Conservation (phyloP, 2,113 vertebrate genomes). For the Limnothrissa miodon region DNA sequence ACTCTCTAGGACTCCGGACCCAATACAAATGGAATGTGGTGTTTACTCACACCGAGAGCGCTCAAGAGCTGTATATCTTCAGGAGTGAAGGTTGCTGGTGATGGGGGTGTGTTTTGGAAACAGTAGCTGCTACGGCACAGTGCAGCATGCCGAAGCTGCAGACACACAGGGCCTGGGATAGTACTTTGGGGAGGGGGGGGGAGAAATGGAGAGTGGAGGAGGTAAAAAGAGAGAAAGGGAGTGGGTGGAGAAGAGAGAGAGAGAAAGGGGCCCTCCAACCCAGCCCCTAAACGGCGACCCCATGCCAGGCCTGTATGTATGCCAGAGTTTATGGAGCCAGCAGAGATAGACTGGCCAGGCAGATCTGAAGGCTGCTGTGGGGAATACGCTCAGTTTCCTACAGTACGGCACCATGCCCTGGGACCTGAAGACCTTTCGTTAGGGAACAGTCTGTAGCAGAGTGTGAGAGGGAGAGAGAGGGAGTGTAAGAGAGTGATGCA, state of each 20-base stretch:
- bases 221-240: too few relatives aligned
- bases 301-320: conserved; percentile 66
- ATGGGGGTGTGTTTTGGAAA: conserved; percentile 40
- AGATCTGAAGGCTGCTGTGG: conserved; percentile 58
- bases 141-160: conserved; percentile 38
- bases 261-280: neutral
- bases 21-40: conserved; percentile 49
- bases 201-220: neutral
- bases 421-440: conserved; percentile 56
- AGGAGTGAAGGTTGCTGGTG: conserved; percentile 60
- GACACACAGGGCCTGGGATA: conserved; percentile 57
- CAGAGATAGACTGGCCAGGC: conserved; percentile 64
- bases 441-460: conserved; percentile 62
- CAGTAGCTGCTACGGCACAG: conserved; percentile 21
- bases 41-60: conserved; percentile 57
- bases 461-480: conserved; percentile 53
- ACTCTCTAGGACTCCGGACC: neutral
- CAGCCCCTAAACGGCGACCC: conserved; percentile 43
- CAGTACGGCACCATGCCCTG: conserved; percentile 63
- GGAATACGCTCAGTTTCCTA: conserved; percentile 49
- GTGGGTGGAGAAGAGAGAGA: neutral
- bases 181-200: conserved; percentile 62
- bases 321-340: conserved; percentile 66
- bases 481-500: neutral
- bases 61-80: conserved; percentile 66